Evolutionary conservation across 2,888 invertebrate genomes (phyloP).

Genomic region (Acanthoscelides obtectus): DNA sequence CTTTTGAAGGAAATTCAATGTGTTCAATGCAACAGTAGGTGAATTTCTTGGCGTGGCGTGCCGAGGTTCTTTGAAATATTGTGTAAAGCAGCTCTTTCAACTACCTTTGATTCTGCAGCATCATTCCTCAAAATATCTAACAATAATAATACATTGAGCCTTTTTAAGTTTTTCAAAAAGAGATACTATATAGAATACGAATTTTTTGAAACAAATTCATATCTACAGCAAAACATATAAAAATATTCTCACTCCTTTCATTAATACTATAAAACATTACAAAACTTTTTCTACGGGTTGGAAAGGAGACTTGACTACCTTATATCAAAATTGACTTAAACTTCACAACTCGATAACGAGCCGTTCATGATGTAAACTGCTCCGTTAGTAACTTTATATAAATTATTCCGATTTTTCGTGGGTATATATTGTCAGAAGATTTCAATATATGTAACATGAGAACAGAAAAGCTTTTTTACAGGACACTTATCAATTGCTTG

Average conservation of each 20-base stretch:
- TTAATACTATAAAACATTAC: not conserved
- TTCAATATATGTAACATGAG: not conserved
- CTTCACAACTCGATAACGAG: not conserved
- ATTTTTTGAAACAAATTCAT: not conserved
- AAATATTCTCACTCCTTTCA: not conserved
- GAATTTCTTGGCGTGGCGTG: too few relatives aligned
- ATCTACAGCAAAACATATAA: not conserved
- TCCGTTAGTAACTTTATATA: not conserved
- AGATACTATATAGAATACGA: not conserved
- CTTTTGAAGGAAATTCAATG: too few relatives aligned
- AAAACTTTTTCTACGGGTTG: not conserved
- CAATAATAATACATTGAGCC: not conserved
- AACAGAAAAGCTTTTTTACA: not conserved
- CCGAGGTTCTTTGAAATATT: too few relatives aligned
- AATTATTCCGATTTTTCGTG: not conserved
- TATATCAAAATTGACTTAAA: not conserved
- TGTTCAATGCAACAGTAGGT: too few relatives aligned
- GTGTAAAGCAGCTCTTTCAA: too few relatives aligned
- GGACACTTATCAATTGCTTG: not conserved
- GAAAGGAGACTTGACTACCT: not conserved
- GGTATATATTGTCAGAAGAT: not conserved
- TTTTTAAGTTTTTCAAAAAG: not conserved
- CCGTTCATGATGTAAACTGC: not conserved
- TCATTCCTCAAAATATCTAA: not conserved
- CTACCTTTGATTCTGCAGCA: not conserved